Percentiles rank a stretch among this genome's conserved stretches.
Conservation (phyloP, 37 sponge, comb jelly and placozoan genomes). For the Haliclona indistincta region DNA sequence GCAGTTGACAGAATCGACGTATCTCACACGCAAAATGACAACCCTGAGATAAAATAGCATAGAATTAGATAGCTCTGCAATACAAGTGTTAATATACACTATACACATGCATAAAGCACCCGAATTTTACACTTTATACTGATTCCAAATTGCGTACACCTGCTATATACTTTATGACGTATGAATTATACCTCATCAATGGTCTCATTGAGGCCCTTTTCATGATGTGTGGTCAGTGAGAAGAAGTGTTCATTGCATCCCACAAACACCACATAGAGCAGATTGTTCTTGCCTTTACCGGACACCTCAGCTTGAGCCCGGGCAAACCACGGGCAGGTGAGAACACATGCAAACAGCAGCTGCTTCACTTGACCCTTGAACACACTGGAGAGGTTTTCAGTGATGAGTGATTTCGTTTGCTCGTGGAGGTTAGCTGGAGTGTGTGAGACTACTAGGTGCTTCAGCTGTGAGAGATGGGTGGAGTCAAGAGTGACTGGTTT, state of each 20-base stretch:
- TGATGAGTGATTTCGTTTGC: constrained; percentile 31
- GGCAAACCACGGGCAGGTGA: constrained; percentile 77
- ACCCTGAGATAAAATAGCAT: constrained; percentile 28
- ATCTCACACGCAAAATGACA: constrained; percentile 65
- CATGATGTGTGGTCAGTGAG: constrained; percentile 62
- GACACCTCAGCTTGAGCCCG: constrained; percentile 53
- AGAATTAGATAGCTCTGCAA: too few relatives aligned
- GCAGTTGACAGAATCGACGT: constrained; percentile 61
- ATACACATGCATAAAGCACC: too few relatives aligned
- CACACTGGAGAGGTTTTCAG: constrained; percentile 27
- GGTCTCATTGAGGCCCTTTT: constrained; percentile 56
- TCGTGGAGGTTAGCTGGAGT: constrained; percentile 58
- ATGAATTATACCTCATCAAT: constrained; percentile 52
- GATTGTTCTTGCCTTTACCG: constrained; percentile 43
- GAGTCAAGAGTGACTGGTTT: constrained; percentile 31
- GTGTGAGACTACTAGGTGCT: constrained; percentile 38
- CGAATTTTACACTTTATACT: too few relatives aligned
- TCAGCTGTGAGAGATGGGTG: constrained; percentile 20
- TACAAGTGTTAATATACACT: too few relatives aligned
- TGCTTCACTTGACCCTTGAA: constrained; percentile 52
- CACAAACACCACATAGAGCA: constrained; percentile 65
- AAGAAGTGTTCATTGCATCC: constrained; percentile 72
- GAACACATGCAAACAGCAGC: constrained; percentile 46
- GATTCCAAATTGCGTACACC: too few relatives aligned
- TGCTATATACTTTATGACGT: too few relatives aligned